Percentiles rank a stretch among this genome's conserved stretches.
phyloP scores from a whole-genome alignment of 2,113 vertebrate species.

The Oncorhynchus gorbuscha region DNA sequence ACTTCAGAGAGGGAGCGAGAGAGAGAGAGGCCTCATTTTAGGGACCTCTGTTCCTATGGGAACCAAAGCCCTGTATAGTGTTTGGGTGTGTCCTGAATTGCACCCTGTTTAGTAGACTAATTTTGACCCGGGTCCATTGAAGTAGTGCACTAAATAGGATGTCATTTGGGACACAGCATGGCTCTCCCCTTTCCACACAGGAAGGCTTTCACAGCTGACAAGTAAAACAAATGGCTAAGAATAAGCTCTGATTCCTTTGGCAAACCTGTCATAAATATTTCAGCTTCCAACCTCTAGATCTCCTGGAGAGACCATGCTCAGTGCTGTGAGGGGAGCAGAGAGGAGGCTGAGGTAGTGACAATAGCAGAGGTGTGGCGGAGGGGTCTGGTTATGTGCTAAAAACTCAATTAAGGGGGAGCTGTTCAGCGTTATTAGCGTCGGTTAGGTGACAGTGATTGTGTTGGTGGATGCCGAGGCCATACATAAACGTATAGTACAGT shows the following conservation, averaged over 20 bases:
- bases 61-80: conserved; percentile 18
- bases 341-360: not conserved
- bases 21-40: conserved; percentile 4
- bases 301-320: not conserved
- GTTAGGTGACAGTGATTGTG: conserved; percentile 3
- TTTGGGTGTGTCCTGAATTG: too few relatives aligned
- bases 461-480: not conserved
- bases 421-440: not conserved
- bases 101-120: too few relatives aligned
- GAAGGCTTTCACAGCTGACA: conserved; percentile 35
- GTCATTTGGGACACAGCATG: not conserved
- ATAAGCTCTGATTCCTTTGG: conserved; percentile 37
- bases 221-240: conserved; percentile 43
- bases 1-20: conserved; percentile 13
- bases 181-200: not conserved
- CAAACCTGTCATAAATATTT: conserved; percentile 54
- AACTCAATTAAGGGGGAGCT: conserved; percentile 16
- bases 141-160: too few relatives aligned
- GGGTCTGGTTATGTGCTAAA: conserved; percentile 5
- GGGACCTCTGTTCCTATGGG: conserved; percentile 42
- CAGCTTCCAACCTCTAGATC: conserved; percentile 23
- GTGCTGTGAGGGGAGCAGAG: not conserved
- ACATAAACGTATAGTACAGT: not conserved
- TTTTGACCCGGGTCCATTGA: too few relatives aligned
- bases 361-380: not conserved